phyloP scores from a whole-genome alignment of 2,888 invertebrate genomes.

The Hypercompe scribonia region DNA sequence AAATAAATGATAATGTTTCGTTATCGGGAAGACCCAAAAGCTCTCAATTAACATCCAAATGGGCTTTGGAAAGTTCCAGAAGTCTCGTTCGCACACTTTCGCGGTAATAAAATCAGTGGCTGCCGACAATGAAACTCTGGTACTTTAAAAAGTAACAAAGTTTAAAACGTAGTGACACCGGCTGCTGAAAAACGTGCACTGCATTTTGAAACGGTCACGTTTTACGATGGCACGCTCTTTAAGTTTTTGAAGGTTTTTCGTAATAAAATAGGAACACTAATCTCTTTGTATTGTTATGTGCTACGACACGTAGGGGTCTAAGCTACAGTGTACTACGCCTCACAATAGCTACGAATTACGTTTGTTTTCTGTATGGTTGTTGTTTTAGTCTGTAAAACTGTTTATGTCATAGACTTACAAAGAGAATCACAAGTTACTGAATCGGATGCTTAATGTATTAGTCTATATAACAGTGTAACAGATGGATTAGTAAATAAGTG shows the following conservation, averaged over 20 bases:
- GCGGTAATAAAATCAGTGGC: conserved; percentile 52
- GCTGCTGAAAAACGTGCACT: conserved; percentile 49
- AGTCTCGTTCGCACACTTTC: conserved; percentile 45
- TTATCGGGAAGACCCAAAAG: conserved; percentile 38
- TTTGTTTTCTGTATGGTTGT: background rate
- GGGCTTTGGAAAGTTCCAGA: conserved; percentile 39
- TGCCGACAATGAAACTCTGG: conserved; percentile 48
- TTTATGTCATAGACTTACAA: background rate
- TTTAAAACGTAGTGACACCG: conserved; percentile 47
- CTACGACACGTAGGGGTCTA: conserved; percentile 5
- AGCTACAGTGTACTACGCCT: conserved; percentile 22
- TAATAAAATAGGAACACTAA: conserved; percentile 52
- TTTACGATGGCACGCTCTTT: conserved; percentile 45
- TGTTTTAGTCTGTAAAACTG: background rate
- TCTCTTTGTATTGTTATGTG: conserved; percentile 39
- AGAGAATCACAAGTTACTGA: background rate
- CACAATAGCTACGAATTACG: conserved; percentile 30
- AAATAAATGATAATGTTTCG: conserved; percentile 31
- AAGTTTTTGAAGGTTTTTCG: conserved; percentile 50
- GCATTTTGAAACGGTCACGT: conserved; percentile 53
- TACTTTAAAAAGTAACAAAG: conserved; percentile 53
- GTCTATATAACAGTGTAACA: too few relatives aligned
- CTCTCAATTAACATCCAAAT: conserved; percentile 50
- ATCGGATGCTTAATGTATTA: too few relatives aligned
- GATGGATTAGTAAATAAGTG: too few relatives aligned